A percentile compares a stretch with the other conserved stretches of the same genome.
Conservation (phyloP, 1,140 invertebrate species). For the Paramacrobiotus metropolitanus region DNA sequence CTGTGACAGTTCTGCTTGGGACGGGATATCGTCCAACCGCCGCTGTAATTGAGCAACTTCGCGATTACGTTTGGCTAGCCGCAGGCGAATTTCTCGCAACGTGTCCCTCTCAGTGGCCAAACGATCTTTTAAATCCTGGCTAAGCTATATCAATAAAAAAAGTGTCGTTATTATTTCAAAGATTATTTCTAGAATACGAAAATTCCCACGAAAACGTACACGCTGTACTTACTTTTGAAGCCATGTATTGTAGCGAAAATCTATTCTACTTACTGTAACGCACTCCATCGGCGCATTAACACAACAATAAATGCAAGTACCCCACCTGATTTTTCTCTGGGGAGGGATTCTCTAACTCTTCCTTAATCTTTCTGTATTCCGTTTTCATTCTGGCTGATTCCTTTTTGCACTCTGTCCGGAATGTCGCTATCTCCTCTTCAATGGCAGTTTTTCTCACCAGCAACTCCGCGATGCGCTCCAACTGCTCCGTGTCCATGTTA, state of each 20-base stretch:
- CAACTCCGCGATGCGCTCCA: not conserved
- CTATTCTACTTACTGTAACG: too few species aligned
- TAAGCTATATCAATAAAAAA: not conserved
- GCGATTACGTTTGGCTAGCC: constrained; percentile 48
- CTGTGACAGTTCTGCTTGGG: constrained; percentile 68
- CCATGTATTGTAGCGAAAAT: too few species aligned
- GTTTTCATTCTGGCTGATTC: constrained; percentile 22
- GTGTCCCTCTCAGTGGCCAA: constrained; percentile 23
- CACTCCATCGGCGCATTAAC: too few species aligned
- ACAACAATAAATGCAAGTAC: too few species aligned
- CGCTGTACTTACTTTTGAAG: too few species aligned
- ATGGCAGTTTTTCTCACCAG: not conserved
- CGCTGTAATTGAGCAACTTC: constrained; percentile 47
- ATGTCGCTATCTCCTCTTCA: not conserved
- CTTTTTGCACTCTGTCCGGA: constrained; percentile 13
- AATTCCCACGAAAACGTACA: too few species aligned
- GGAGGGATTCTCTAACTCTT: constrained; percentile 13
- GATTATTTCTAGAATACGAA: too few species aligned
- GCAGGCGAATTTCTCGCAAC: constrained; percentile 24
- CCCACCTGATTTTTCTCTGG: constrained; percentile 12
- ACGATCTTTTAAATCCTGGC: not conserved
- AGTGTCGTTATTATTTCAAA: too few species aligned
- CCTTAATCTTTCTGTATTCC: constrained; percentile 23
- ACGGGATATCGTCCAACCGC: constrained; percentile 69
- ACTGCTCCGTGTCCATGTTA: not conserved